Evolutionary conservation across 1,140 invertebrate genomes (phyloP).

Genomic region (Hyles euphorbiae): DNA sequence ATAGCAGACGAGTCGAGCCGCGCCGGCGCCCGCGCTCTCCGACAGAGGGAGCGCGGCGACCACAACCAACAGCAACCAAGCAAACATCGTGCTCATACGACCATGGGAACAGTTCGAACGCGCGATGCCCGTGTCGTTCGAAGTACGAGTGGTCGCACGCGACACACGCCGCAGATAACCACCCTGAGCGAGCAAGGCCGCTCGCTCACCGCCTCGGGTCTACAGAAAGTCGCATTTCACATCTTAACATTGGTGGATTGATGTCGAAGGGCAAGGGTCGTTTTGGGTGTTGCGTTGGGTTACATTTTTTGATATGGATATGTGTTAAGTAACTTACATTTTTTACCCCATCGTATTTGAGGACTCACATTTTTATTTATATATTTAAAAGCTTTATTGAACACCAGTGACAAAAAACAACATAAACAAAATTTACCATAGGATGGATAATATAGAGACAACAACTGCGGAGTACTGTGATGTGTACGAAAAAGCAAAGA

Average conservation of each 20-base stretch:
- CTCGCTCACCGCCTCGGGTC: constrained; percentile 42
- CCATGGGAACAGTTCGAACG: constrained; percentile 28
- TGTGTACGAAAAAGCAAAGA: no score
- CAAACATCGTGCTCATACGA: constrained; percentile 43
- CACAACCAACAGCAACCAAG: constrained; percentile 46
- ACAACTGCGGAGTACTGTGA: no score
- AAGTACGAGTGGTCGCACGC: no score
- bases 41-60: constrained; percentile 38
- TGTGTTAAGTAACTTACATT: no score
- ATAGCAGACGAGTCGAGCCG: constrained; percentile 69
- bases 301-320: no score
- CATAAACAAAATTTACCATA: no score
- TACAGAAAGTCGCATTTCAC: background rate
- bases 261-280: constrained; percentile 12
- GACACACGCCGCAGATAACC: constrained; percentile 41
- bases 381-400: no score
- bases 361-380: no score
- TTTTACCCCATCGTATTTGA: no score
- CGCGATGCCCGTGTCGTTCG: constrained; percentile 55
- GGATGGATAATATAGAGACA: no score
- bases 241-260: background rate
- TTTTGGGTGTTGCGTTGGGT: no score
- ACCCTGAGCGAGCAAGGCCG: constrained; percentile 53
- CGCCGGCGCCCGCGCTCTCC: constrained; percentile 58
- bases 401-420: no score